Evolutionary conservation across 2,113 vertebrate species (phyloP).

Genomic region (Marmota flaviventris): DNA sequence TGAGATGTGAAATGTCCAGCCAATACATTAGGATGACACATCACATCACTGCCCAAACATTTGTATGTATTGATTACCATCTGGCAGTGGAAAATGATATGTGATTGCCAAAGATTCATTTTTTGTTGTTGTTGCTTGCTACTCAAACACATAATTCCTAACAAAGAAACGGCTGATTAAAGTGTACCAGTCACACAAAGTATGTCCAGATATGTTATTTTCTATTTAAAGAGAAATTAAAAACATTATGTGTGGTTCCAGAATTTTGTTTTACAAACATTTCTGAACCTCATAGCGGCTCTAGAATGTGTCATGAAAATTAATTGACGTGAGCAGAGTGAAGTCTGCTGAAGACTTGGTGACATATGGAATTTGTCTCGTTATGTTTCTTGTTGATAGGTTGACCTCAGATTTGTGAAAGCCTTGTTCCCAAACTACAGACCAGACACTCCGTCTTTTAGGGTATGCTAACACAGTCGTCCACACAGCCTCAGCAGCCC

Average conservation of each 20-base stretch:
- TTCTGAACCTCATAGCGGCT: background rate
- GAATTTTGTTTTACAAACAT: slow-evolving; percentile 13
- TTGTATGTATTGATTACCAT: background rate
- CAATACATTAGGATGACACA: too few species aligned
- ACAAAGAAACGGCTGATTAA: slow-evolving; percentile 35
- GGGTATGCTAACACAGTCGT: background rate
- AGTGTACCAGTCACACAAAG: background rate
- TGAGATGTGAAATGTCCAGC: background rate
- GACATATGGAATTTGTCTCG: background rate
- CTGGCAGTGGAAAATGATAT: background rate
- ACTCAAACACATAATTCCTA: slow-evolving; percentile 8
- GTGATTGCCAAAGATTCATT: background rate
- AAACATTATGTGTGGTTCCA: background rate
- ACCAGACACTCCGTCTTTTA: background rate
- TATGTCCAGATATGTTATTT: slow-evolving; percentile 28
- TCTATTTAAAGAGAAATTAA: slow-evolving; percentile 21
- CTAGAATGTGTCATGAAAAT: background rate
- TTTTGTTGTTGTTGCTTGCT: background rate
- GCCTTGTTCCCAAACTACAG: background rate
- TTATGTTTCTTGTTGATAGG: background rate
- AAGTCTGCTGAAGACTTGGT: background rate
- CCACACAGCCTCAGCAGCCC: accelerated
- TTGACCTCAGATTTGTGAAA: background rate
- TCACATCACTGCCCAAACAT: background rate
- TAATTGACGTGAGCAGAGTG: background rate